These are phyloP conservation scores for Electrona antarctica DNA, from an alignment of 2,113 vertebrate species.

Conservation along the genomic window DNA sequence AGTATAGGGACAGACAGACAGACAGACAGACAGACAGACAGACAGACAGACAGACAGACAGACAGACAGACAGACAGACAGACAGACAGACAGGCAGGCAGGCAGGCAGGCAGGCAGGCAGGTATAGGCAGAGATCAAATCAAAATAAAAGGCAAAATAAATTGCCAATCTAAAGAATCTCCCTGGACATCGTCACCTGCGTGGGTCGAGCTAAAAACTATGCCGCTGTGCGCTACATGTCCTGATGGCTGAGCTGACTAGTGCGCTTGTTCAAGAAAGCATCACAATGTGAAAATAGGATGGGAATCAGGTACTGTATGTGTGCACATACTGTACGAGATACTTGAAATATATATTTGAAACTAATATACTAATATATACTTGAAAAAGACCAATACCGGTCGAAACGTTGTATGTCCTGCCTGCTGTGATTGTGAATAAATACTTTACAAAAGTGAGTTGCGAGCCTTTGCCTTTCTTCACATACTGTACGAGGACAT, in stretches of 20 bases:
- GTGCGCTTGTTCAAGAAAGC: not conserved
- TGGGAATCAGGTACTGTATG: too few relatives aligned
- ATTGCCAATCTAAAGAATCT: not conserved
- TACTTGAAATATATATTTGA: too few relatives aligned
- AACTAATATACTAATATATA: too few relatives aligned
- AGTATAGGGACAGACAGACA: not conserved
- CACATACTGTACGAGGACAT: too few relatives aligned
- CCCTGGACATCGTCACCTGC: conserved; percentile 1
- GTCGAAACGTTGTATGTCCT: too few relatives aligned
- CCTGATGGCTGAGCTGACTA: not conserved
- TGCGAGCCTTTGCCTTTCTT: too few relatives aligned
- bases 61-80: not conserved
- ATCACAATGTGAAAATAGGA: not conserved
- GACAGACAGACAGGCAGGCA: too few relatives aligned
- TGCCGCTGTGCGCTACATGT: not conserved
- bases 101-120: not conserved
- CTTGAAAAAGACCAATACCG: too few relatives aligned
- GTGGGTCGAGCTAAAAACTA: conserved; percentile 11
- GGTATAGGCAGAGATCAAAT: conserved; percentile 9
- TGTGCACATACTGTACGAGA: too few relatives aligned
- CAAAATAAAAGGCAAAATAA: conserved; percentile 2
- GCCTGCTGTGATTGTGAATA: too few relatives aligned
- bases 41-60: conserved; percentile 17
- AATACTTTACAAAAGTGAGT: too few relatives aligned
- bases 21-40: conserved; percentile 31